Conservation (phyloP, 2,113 vertebrate species). For the Macroglossus sobrinus region DNA sequence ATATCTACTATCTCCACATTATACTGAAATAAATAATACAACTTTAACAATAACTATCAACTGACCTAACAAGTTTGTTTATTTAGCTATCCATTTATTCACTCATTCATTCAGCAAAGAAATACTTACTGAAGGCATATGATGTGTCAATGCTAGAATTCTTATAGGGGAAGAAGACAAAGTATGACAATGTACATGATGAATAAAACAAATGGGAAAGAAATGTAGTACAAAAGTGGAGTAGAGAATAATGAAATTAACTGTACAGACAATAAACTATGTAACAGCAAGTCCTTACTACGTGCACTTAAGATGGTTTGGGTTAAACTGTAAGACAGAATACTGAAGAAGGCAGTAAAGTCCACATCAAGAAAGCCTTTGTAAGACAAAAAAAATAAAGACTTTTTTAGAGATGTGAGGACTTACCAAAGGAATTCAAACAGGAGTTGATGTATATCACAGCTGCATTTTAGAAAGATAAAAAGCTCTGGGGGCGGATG, state of each 20-base stretch:
- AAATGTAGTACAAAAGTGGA: neutral
- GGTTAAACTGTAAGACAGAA: neutral
- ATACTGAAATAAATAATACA: neutral
- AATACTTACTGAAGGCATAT: neutral
- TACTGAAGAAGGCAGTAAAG: neutral
- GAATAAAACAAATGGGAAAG: neutral
- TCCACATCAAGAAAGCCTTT: neutral
- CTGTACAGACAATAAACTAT: neutral
- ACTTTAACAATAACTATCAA: neutral
- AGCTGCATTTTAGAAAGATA: neutral
- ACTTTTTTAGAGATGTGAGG: neutral
- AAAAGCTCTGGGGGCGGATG: neutral
- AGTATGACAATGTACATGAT: neutral
- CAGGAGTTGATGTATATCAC: neutral
- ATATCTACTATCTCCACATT: neutral
- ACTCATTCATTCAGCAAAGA: neutral
- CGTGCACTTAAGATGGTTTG: too few species aligned
- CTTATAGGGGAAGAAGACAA: neutral
- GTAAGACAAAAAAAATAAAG: neutral
- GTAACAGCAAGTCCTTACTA: neutral
- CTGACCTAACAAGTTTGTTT: neutral
- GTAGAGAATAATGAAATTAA: neutral
- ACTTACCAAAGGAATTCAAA: neutral
- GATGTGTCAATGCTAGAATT: neutral
- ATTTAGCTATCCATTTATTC: neutral